A percentile compares a stretch with the other conserved stretches of the same genome.
Evolutionary conservation across 2,888 invertebrate species (phyloP).

Genomic region (Terebella lapidaria): DNA sequence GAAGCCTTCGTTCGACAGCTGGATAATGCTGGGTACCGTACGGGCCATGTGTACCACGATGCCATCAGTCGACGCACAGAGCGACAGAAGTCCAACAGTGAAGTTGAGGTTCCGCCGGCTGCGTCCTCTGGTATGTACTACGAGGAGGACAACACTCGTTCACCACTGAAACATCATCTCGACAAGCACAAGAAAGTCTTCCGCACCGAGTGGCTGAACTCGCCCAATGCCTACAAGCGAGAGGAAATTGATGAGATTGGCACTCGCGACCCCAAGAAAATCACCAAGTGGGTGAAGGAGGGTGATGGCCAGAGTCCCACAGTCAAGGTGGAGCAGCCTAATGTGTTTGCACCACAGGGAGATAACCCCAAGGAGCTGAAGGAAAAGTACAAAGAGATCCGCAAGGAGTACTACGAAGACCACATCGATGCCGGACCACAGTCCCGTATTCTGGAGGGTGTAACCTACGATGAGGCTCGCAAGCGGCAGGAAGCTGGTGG

Average conservation of each 20-base stretch:
- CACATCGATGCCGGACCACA: conserved; percentile 96
- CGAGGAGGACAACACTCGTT: conserved; percentile 55
- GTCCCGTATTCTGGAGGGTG: conserved; percentile 94
- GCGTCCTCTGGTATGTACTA: conserved; percentile 63
- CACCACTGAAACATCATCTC: conserved; percentile 78
- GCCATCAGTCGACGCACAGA: conserved; percentile 73
- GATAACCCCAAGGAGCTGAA: conserved; percentile 97
- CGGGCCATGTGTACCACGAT: conserved; percentile 93
- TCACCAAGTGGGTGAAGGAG: conserved; percentile 70
- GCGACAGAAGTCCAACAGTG: conserved; percentile 71
- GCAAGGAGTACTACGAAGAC: conserved; percentile 64
- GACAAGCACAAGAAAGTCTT: conserved; percentile 75
- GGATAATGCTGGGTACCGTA: conserved; percentile 95
- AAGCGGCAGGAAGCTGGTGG: conserved; percentile 48
- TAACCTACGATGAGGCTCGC: conserved; percentile 96
- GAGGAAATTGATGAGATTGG: conserved; percentile 97
- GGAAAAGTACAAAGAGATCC: conserved; percentile 74
- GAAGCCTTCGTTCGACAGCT: conserved; percentile 95
- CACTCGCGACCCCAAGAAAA: conserved; percentile 95
- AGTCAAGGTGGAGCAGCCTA: conserved; percentile 80
- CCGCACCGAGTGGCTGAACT: conserved; percentile 90
- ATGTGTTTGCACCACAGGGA: conserved; percentile 96
- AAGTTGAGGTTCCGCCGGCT: conserved; percentile 92
- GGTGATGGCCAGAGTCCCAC: conserved; percentile 9
- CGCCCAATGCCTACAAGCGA: conserved; percentile 97